Evolutionary conservation across 30 jellyfish, hydroid and myxozoan genomes (phyloP), one percentile per base, ranked within the genome.

Genomic region (Aurelia aurita complex sp. Pacific): DNA sequence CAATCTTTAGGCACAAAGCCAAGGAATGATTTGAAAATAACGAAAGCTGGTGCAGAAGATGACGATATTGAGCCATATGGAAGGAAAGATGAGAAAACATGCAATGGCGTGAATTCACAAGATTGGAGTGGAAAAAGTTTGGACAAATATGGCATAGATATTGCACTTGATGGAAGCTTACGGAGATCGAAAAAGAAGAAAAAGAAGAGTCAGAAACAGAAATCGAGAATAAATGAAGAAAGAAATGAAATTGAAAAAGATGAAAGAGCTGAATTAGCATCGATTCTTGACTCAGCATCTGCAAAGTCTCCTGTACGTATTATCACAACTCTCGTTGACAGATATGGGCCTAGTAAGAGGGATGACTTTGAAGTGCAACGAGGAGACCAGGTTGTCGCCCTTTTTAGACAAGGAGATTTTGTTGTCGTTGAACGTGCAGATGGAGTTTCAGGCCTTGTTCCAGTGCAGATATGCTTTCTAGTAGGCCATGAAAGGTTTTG

Each of bases 311-410:
- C 83, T 16, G 86, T 73, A 18, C 74, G 76, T 35, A 83, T 83
- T 19, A 62, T 42, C 15, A 76, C 82, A 66, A 53, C 80, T 18
- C 80, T 83, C 1, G 92, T 83, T 4, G 80, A 73, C 51, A 71
- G 46, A 23, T 72, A 32, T 71, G 74, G 65, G 52, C 82, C 92
- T 2, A 83, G 55, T 17, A 74, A 72, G 13, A 40, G 63, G 2
- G n/a, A 59, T 34, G 62, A 61, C n/a, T 70, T 83, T 62, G 67
- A 72, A 43, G 92, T 83, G 5, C 32, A 50, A 4, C 80, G 42
- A 38, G 92, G 92, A 6, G 92, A 83, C 51, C 73, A 76, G 29
- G 92, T 83, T 0, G 35, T 83, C 0, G 92, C 92, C 2, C 92
- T 55, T 5, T 83, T 35, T 35, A 59, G 92, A 43, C 36, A 61